These are phyloP conservation scores for Nasonia vitripennis DNA, from an alignment of 1,140 invertebrate genomes.

Conservation along the genomic window DNA sequence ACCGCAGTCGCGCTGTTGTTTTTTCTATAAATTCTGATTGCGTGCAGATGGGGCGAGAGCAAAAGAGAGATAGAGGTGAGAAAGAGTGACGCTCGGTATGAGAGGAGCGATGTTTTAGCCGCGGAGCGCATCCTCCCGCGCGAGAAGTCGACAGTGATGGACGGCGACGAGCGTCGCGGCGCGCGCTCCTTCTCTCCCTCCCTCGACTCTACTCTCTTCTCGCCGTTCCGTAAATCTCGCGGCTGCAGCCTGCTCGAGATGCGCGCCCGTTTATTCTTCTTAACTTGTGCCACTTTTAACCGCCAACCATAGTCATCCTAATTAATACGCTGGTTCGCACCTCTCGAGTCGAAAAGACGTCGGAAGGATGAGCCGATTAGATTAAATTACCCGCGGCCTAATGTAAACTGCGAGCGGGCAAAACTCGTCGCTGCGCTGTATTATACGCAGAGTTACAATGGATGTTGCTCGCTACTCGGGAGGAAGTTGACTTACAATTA, in stretches of 20 bases:
- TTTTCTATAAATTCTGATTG: too few species aligned
- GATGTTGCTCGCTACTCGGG: conserved; percentile 4
- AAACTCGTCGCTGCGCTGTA: too few species aligned
- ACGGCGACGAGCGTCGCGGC: conserved; percentile 16
- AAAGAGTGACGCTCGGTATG: conserved; percentile 16
- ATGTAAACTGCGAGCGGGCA: too few species aligned
- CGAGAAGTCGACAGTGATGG: conserved; percentile 43
- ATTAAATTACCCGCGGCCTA: too few species aligned
- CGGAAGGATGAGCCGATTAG: too few species aligned
- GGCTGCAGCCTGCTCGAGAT: background rate
- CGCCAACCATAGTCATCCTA: background rate
- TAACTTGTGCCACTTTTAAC: conserved; percentile 3
- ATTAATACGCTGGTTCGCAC: background rate
- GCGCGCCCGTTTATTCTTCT: conserved; percentile 30
- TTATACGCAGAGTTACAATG: background rate
- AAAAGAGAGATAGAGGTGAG: background rate
- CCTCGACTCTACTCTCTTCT: background rate
- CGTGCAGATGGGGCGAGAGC: background rate
- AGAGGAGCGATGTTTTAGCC: conserved; percentile 23
- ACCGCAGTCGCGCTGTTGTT: too few species aligned
- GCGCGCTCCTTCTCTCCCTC: background rate
- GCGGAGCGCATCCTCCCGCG: conserved; percentile 14
- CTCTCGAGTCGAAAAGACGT: too few species aligned
- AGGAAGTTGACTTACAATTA: conserved; percentile 62
- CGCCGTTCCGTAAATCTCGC: conserved; percentile 39